Evolutionary conservation across 2,113 vertebrate species (phyloP).

Genomic region (Acanthochromis polyacanthus): DNA sequence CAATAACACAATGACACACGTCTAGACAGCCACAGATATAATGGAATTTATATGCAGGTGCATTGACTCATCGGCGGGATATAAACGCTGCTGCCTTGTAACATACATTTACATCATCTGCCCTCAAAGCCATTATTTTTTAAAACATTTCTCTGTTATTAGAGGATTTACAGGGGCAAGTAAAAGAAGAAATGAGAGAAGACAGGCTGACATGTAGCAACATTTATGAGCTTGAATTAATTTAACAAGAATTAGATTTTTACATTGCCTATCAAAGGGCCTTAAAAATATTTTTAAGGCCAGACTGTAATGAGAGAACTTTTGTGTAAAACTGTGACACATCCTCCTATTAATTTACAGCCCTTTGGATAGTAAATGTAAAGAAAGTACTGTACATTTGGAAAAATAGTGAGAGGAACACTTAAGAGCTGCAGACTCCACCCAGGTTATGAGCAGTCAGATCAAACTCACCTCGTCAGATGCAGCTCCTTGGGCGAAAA

Average conservation of each 20-base stretch:
- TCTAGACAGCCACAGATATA: constrained; percentile 75
- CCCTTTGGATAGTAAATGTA: constrained; percentile 19
- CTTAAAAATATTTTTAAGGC: background rate
- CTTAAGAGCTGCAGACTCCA: constrained; percentile 27
- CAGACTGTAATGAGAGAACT: background rate
- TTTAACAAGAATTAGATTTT: background rate
- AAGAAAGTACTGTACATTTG: constrained; percentile 9
- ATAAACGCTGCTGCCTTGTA: constrained; percentile 61
- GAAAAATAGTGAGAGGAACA: constrained; percentile 6
- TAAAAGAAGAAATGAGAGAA: constrained; percentile 20
- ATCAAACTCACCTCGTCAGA: constrained; percentile 52
- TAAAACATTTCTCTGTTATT: constrained; percentile 13
- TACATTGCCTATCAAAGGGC: constrained; percentile 2
- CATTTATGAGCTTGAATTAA: constrained; percentile 16
- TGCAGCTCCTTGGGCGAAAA: constrained; percentile 12
- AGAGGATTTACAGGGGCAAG: constrained; percentile 16
- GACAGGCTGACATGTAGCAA: constrained; percentile 8
- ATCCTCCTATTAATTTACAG: background rate
- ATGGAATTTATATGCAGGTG: constrained; percentile 71
- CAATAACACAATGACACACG: constrained; percentile 73
- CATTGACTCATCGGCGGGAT: constrained; percentile 47
- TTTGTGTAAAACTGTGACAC: constrained; percentile 15
- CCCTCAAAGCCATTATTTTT: constrained; percentile 31
- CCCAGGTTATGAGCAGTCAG: constrained; percentile 4
- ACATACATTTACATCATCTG: constrained; percentile 60